Evolutionary conservation across 2,797 vertebrate species (phyloP).

Genomic region (Artibeus lituratus): DNA sequence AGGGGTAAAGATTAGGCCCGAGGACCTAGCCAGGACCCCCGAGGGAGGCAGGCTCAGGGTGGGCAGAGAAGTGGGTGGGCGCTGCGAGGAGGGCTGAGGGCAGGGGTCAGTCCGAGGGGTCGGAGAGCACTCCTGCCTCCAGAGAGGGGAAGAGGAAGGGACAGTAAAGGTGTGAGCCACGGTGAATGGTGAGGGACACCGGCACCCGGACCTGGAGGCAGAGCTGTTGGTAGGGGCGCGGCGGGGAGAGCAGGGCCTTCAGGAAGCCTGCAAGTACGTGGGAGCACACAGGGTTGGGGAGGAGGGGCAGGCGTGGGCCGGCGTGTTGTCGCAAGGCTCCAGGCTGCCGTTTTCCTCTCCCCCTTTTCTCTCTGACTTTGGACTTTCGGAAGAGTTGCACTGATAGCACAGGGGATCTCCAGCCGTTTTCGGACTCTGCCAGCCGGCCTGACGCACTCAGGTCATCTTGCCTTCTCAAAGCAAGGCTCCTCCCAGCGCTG

Average conservation of each 20-base stretch:
- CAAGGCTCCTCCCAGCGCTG: background rate
- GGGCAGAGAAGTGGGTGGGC: background rate
- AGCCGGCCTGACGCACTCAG: background rate
- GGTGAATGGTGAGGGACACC: background rate
- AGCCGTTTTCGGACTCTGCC: background rate
- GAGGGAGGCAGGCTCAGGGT: background rate
- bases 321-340: background rate
- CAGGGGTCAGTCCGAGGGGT: too few species aligned
- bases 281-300: fast-evolving
- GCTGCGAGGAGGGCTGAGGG: fast-evolving
- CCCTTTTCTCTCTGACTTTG: background rate
- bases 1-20: background rate
- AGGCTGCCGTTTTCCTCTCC: background rate
- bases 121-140: background rate
- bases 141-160: background rate
- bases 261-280: background rate
- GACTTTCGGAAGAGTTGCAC: background rate
- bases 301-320: background rate
- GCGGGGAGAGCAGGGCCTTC: background rate
- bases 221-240: background rate
- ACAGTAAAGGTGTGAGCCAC: background rate
- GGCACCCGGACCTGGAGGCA: background rate
- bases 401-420: background rate
- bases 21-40: background rate
- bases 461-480: background rate